Conservation (phyloP, 2,888 invertebrate genomes). For the Neoitamus cyanurus region DNA sequence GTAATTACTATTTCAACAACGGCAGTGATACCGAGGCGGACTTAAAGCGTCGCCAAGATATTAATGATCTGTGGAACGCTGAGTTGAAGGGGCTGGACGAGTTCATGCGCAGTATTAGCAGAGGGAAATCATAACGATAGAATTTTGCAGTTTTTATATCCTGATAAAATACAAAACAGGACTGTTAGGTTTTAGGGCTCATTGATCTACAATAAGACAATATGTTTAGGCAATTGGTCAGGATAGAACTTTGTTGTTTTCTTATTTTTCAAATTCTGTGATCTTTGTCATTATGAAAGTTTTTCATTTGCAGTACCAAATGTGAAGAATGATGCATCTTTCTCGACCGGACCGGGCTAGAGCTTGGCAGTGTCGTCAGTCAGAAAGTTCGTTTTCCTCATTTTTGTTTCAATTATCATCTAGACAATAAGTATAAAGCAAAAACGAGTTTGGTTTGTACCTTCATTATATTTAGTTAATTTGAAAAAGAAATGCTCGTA, state of each 20-base stretch:
- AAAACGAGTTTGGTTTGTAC: slow-evolving; percentile 30
- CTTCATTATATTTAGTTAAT: neutral
- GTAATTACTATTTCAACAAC: slow-evolving; percentile 15
- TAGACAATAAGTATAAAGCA: neutral
- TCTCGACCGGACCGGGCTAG: slow-evolving; percentile 44
- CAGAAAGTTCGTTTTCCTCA: slow-evolving; percentile 41
- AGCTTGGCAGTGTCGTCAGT: slow-evolving; percentile 33
- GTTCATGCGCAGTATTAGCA: slow-evolving; percentile 70
- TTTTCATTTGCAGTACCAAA: slow-evolving; percentile 66
- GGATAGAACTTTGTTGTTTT: neutral
- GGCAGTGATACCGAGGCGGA: slow-evolving; percentile 53
- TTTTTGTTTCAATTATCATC: slow-evolving; percentile 31
- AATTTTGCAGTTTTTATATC: neutral
- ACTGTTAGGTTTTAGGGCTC: neutral
- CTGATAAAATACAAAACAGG: neutral
- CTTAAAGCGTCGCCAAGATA: slow-evolving; percentile 57
- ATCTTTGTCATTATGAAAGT: slow-evolving; percentile 60
- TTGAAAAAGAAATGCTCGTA: neutral
- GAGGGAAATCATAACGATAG: slow-evolving; percentile 15
- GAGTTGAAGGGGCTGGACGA: slow-evolving; percentile 71
- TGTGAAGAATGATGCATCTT: slow-evolving; percentile 43
- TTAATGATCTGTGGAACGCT: slow-evolving; percentile 64
- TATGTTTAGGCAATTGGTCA: neutral
- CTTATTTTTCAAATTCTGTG: slow-evolving; percentile 48
- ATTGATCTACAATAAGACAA: neutral